A percentile compares a stretch with the other conserved stretches of the same genome.
Conservation (phyloP, 2,113 vertebrate species). For the Spea bombifrons region DNA sequence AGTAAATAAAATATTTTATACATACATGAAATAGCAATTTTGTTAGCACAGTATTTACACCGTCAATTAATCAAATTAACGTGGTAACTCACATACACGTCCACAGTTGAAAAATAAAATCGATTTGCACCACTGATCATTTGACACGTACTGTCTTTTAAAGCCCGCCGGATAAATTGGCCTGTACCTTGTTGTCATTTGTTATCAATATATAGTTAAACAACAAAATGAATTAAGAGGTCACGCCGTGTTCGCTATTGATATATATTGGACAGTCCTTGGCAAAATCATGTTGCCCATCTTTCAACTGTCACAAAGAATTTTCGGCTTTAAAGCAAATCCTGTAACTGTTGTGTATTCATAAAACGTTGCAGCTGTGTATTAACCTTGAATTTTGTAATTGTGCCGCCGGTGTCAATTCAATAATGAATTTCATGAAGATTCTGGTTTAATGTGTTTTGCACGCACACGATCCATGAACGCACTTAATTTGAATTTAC, state of each 20-base stretch:
- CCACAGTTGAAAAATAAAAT: too few species aligned
- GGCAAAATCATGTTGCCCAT: slow-evolving; percentile 15
- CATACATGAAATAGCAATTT: too few species aligned
- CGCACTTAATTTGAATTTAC: too few species aligned
- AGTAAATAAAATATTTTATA: too few species aligned
- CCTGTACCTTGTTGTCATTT: not conserved
- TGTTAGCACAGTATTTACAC: too few species aligned
- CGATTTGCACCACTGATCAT: too few species aligned
- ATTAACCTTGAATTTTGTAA: slow-evolving; percentile 19
- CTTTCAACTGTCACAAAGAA: slow-evolving; percentile 22
- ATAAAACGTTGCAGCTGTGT: not conserved
- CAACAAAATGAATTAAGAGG: not conserved
- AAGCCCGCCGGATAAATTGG: too few species aligned
- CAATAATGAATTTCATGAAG: not conserved
- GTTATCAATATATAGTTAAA: not conserved
- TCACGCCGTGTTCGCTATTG: not conserved
- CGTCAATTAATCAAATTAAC: too few species aligned
- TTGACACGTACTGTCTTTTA: too few species aligned
- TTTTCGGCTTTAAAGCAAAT: slow-evolving; percentile 16
- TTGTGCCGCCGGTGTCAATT: slow-evolving; percentile 10
- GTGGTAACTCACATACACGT: too few species aligned
- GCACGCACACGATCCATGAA: too few species aligned
- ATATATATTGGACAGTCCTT: slow-evolving; percentile 13
- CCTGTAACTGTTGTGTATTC: not conserved
- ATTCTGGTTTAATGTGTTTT: not conserved